Percentiles rank a stretch among this genome's conserved stretches.
Conservation (phyloP, 2,888 invertebrate genomes). For the Emmelina monodactyla region DNA sequence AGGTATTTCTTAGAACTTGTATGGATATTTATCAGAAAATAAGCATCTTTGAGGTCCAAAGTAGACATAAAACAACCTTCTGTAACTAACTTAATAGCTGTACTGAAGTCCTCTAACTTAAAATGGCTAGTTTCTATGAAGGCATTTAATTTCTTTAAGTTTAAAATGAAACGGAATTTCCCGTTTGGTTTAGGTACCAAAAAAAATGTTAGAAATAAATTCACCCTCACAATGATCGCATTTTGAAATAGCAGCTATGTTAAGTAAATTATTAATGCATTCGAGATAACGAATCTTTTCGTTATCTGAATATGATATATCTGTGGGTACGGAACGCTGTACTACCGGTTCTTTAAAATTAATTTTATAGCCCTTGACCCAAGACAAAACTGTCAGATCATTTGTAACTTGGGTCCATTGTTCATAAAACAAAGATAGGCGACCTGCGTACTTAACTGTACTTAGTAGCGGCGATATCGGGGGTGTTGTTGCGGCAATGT, state of each 20-base stretch:
- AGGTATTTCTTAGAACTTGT: neutral
- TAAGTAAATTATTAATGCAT: constrained; percentile 1
- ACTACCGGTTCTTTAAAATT: neutral
- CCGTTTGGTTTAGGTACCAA: constrained; percentile 5
- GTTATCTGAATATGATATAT: neutral
- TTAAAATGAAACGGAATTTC: constrained; percentile 3
- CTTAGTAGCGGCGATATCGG: constrained; percentile 1
- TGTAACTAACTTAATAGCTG: neutral
- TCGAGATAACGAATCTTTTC: neutral
- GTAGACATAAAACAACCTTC: constrained; percentile 1
- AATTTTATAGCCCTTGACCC: constrained; percentile 6
- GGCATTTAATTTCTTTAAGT: constrained; percentile 1
- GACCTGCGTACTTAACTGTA: constrained; percentile 2
- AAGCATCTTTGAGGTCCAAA: constrained; percentile 1
- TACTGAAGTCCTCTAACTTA: constrained; percentile 3
- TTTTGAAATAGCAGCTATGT: constrained; percentile 2
- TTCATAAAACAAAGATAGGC: constrained; percentile 2
- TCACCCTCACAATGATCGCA: constrained; percentile 3
- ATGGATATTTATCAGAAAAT: neutral
- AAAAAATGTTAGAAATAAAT: constrained; percentile 4
- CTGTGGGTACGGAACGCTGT: neutral
- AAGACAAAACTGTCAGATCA: constrained; percentile 1
- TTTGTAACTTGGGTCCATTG: constrained; percentile 6
- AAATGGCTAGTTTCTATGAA: constrained; percentile 3
- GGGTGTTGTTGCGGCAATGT: neutral